Evolutionary conservation across 2,888 invertebrate genomes (phyloP).

Genomic region (Lysandra bellargus): DNA sequence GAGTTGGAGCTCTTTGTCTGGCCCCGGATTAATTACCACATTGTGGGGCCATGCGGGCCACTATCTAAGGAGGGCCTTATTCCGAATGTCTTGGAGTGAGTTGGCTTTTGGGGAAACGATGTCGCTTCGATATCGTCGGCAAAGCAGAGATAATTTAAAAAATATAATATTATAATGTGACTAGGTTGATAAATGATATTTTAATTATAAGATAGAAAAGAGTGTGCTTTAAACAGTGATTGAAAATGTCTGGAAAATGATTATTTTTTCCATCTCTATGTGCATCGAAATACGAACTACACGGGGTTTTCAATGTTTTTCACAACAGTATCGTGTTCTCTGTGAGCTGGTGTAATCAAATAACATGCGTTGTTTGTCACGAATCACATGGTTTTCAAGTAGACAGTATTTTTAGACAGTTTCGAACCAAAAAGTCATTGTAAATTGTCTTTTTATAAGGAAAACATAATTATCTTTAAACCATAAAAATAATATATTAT

Average conservation of each 20-base stretch:
- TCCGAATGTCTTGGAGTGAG: slow-evolving; percentile 32
- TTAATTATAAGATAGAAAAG: too few species aligned
- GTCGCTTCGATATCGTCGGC: background rate
- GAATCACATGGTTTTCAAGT: background rate
- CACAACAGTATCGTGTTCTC: background rate
- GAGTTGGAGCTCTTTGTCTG: slow-evolving; percentile 39
- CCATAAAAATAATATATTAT: background rate
- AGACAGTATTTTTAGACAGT: background rate
- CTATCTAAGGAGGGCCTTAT: slow-evolving; percentile 38
- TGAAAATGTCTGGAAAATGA: background rate
- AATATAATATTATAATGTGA: too few species aligned
- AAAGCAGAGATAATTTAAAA: background rate
- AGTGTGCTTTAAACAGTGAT: too few species aligned
- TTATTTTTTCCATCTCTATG: background rate
- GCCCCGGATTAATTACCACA: slow-evolving; percentile 44
- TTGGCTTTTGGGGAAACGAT: background rate
- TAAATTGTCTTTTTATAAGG: too few species aligned
- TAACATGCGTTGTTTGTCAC: background rate
- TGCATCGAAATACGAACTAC: background rate
- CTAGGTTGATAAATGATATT: too few species aligned
- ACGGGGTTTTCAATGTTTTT: background rate
- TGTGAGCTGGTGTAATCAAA: background rate
- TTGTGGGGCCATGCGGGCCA: slow-evolving; percentile 44
- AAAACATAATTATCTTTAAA: too few species aligned
- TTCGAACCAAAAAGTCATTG: background rate